Conservation (phyloP, 2,888 invertebrate species). For the Cantharis rufa region DNA sequence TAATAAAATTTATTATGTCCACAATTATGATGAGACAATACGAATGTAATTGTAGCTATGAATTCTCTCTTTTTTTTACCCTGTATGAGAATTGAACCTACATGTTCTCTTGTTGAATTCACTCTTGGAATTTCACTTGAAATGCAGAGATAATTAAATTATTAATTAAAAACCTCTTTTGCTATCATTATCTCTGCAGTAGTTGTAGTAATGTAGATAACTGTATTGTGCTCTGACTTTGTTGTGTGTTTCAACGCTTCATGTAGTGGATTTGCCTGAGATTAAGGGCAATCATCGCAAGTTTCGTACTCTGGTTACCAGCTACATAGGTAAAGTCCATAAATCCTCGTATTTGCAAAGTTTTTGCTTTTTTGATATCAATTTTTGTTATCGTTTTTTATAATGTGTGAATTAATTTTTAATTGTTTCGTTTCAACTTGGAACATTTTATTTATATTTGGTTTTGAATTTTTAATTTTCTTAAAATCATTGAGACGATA, state of each 20-base stretch:
- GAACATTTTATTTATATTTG: background rate
- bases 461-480: background rate
- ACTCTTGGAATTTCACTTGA: conserved; percentile 8
- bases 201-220: conserved; percentile 29
- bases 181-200: conserved; percentile 12
- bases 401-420: background rate
- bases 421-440: background rate
- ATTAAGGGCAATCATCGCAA: conserved; percentile 98
- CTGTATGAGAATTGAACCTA: conserved; percentile 10
- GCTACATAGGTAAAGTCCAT: conserved; percentile 90
- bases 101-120: conserved; percentile 16
- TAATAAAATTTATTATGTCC: background rate
- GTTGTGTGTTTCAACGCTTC: conserved; percentile 57
- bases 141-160: conserved; percentile 1
- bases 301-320: conserved; percentile 99
- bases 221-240: conserved; percentile 38
- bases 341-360: conserved; percentile 1
- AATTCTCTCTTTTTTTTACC: conserved; percentile 8
- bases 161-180: background rate
- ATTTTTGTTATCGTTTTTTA: background rate
- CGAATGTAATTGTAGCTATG: conserved; percentile 17
- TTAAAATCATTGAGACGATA: background rate
- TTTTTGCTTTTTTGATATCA: background rate
- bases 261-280: conserved; percentile 95
- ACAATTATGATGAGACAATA: conserved; percentile 18